Conservation (phyloP, 2,113 vertebrate species). For the Leptodactylus fuscus region DNA sequence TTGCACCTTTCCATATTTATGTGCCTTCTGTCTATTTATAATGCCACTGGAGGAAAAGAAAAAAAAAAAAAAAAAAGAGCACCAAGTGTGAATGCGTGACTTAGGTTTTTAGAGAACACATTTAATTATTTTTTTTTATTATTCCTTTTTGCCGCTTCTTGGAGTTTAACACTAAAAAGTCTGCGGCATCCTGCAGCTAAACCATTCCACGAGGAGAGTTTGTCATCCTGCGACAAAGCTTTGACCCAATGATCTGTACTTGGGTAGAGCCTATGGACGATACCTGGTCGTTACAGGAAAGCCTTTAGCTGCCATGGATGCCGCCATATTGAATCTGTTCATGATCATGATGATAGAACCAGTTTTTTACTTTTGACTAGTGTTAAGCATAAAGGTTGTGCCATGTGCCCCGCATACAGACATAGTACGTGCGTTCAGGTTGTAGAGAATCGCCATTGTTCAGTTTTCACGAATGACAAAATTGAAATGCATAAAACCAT, state of each 20-base stretch:
- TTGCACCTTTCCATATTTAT: slow-evolving; percentile 91
- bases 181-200: slow-evolving; percentile 60
- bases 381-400: slow-evolving; percentile 12
- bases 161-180: slow-evolving; percentile 79
- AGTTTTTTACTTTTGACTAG: slow-evolving; percentile 1
- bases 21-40: slow-evolving; percentile 97
- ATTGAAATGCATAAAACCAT: background rate
- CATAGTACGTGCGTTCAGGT: background rate
- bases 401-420: background rate
- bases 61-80: too few species aligned
- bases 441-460: background rate
- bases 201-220: background rate
- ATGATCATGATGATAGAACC: background rate
- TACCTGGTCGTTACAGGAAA: background rate
- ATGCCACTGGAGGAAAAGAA: slow-evolving; percentile 82
- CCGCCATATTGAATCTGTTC: background rate
- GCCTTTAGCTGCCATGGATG: background rate
- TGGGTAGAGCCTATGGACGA: too few species aligned
- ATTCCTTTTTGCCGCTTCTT: slow-evolving; percentile 72
- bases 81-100: slow-evolving; percentile 67
- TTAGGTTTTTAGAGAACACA: slow-evolving; percentile 71
- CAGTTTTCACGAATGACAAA: too few species aligned
- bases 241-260: background rate
- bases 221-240: too few species aligned
- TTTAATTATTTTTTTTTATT: slow-evolving; percentile 9